phyloP scores from a whole-genome alignment of 2,113 vertebrate genomes.

The Gambusia affinis region DNA sequence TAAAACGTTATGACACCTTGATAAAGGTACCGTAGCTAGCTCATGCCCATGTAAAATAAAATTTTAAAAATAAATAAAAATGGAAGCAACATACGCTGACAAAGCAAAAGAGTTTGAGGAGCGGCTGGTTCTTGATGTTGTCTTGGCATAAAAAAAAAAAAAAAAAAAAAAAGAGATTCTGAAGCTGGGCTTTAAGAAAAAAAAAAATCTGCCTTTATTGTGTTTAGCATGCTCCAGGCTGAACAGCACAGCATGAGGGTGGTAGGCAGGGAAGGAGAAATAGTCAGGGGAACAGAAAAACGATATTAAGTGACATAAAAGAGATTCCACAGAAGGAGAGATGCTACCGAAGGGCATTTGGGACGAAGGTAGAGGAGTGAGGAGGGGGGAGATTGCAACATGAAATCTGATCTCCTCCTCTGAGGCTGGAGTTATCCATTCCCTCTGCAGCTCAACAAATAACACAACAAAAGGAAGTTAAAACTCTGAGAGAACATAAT shows the following conservation, averaged over 20 bases:
- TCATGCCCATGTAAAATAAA: no score
- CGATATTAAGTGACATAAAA: slow-evolving; percentile 73
- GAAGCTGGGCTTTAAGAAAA: slow-evolving; percentile 53
- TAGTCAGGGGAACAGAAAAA: slow-evolving; percentile 45
- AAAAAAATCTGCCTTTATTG: slow-evolving; percentile 48
- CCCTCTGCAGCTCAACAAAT: slow-evolving; percentile 57
- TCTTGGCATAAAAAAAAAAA: background rate
- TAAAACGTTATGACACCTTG: no score
- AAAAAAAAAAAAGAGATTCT: slow-evolving; percentile 4
- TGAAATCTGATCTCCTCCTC: slow-evolving; percentile 67
- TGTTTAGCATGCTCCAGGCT: slow-evolving; percentile 45
- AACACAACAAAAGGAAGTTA: slow-evolving; percentile 46
- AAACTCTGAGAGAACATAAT: slow-evolving; percentile 5
- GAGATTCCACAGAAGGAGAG: slow-evolving; percentile 59
- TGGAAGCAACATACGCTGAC: background rate
- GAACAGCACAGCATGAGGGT: slow-evolving; percentile 32
- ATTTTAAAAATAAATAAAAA: background rate
- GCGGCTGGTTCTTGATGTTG: background rate
- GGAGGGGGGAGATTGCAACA: slow-evolving; percentile 32
- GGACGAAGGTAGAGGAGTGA: slow-evolving; percentile 30
- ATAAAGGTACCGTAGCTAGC: no score
- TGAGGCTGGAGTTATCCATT: slow-evolving; percentile 49
- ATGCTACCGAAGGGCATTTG: slow-evolving; percentile 63
- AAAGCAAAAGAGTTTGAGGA: background rate
- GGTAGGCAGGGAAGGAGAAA: slow-evolving; percentile 20